Conservation (phyloP, 2,888 invertebrate genomes). For the Atrina japonica region DNA sequence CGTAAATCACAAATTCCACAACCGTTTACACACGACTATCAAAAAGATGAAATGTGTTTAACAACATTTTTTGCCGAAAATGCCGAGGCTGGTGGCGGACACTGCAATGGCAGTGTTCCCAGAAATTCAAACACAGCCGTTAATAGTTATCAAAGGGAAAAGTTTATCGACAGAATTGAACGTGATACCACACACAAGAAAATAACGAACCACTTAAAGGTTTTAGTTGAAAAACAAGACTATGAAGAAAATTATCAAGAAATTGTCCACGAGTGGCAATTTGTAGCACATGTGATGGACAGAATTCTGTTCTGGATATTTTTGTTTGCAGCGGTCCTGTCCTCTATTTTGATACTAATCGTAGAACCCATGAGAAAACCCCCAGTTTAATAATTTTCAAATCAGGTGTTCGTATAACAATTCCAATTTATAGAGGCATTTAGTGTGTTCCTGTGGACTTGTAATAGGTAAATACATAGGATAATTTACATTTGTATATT, state of each 20-base stretch:
- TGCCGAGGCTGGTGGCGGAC: slow-evolving; percentile 49
- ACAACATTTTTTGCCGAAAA: slow-evolving; percentile 69
- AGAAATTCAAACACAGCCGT: slow-evolving; percentile 18
- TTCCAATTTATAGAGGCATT: no score
- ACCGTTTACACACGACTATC: slow-evolving; percentile 39
- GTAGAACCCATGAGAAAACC: slow-evolving; percentile 78
- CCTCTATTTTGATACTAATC: slow-evolving; percentile 78
- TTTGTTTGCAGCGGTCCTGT: slow-evolving; percentile 72
- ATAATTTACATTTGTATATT: no score
- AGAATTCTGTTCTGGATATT: slow-evolving; percentile 80
- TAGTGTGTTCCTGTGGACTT: no score
- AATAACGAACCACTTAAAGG: slow-evolving; percentile 72
- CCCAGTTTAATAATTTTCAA: slow-evolving; percentile 27
- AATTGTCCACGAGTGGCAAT: slow-evolving; percentile 79
- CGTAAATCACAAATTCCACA: slow-evolving; percentile 57
- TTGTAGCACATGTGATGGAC: slow-evolving; percentile 79
- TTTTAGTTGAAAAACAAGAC: slow-evolving; percentile 73
- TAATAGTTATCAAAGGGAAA: slow-evolving; percentile 28
- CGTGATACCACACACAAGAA: slow-evolving; percentile 65
- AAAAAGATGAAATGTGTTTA: slow-evolving; percentile 63
- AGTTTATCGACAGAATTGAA: slow-evolving; percentile 34
- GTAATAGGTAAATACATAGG: no score
- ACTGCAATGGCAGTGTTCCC: slow-evolving; percentile 66
- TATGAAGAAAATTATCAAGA: slow-evolving; percentile 74
- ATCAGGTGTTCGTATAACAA: no score